Conservation (phyloP, 2,888 invertebrate species). For the Cinara cedri region DNA sequence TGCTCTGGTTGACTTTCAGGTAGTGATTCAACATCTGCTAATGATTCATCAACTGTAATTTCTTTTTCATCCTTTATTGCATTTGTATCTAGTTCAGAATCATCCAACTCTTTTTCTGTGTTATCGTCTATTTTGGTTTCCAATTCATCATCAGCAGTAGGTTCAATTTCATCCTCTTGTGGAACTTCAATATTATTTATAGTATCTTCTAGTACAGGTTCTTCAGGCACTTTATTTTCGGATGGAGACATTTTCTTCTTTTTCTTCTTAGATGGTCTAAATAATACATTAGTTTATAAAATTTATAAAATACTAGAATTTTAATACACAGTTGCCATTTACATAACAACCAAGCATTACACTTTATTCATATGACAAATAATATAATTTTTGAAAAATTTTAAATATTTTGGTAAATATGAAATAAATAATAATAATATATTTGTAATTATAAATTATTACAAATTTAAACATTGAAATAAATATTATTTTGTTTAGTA, state of each 20-base stretch:
- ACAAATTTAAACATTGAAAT: no score
- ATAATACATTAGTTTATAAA: not conserved
- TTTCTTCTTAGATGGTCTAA: conserved; percentile 44
- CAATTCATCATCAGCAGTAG: conserved; percentile 9
- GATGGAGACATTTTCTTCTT: conserved; percentile 22
- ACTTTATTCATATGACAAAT: no score
- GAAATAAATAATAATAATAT: no score
- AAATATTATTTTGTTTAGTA: no score
- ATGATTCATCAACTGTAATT: conserved; percentile 34
- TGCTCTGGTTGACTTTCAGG: conserved; percentile 51
- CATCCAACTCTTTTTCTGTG: conserved; percentile 17
- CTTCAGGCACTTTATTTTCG: conserved; percentile 34
- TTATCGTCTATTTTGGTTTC: conserved; percentile 30
- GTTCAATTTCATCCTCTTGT: conserved; percentile 19
- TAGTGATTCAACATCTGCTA: conserved; percentile 48
- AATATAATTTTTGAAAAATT: no score
- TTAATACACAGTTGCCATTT: no score
- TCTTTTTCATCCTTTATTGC: conserved; percentile 32
- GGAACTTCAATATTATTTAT: not conserved
- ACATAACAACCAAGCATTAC: no score
- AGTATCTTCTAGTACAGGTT: not conserved
- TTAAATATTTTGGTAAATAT: no score
- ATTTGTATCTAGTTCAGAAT: conserved; percentile 31
- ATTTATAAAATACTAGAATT: not conserved
- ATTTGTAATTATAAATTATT: no score